Base-by-base conservation (phyloP, 2,113 vertebrate species). In the Psophia crepitans region DNA sequence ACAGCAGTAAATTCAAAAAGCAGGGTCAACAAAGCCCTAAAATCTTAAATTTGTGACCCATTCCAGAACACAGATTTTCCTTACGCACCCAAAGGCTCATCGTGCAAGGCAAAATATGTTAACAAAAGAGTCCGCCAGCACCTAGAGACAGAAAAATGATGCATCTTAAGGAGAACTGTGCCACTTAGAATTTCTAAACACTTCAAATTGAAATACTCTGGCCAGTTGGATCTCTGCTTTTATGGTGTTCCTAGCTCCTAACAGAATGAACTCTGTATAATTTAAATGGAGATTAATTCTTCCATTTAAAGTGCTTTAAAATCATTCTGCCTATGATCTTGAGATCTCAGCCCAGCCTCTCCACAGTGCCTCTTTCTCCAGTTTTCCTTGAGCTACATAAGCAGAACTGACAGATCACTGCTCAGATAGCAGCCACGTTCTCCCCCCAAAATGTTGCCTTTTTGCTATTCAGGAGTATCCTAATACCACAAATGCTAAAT, bases 401-500 rank as follows among this genome's bases (percentile, higher is more conserved):
- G 98, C 97, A 97, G 98, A 98, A 98, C 96, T 99, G 99, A 99
- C 99, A 99, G 98, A 98, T 99, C 98, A 97, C 97, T 99, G 98
- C 98, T 99, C 98, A 98, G 97, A 98, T 98, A 98, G 98, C 98
- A 98, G 98, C 98, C 98, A 74, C 97, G 49, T 98, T 98, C 98
- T 97, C 97, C 97, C 98, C 97, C 98, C 76, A 95, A 96, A 97
- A 98, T 98, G 98, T 98, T 99, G 99, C 98, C 98, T 99, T 98
- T 99, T 98, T 99, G 98, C 99, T 98, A 91, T 98, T 98, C 98
- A 98, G 98, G 98, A 98, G 98, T 99, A 99, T 99, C 98, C 98
- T 95, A 98, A 98, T 99, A 98, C 98, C 99, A 95, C 96, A 87
- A 98, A 98, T 98, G 98, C 98, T 99, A 99, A 99, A 99, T 99